phyloP scores from a whole-genome alignment of 1,140 invertebrate genomes.

The Oncopodura yosiiana region DNA sequence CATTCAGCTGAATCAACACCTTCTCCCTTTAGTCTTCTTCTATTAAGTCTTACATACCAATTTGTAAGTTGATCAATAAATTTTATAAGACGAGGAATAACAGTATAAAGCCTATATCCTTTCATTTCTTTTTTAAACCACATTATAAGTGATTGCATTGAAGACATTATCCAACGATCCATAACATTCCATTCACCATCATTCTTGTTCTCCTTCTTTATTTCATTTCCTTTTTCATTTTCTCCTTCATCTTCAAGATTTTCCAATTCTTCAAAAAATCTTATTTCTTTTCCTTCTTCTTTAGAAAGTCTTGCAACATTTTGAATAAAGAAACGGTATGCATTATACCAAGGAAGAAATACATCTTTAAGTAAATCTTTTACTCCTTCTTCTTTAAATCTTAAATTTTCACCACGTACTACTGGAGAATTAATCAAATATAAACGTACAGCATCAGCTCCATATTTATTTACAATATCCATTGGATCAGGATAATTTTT shows the following conservation, averaged over 20 bases:
- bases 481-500: slow-evolving; percentile 98
- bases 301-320: slow-evolving; percentile 52
- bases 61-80: slow-evolving; percentile 97
- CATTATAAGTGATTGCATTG: slow-evolving; percentile 80
- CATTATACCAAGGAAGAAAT: slow-evolving; percentile 98
- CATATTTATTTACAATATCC: slow-evolving; percentile 82
- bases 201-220: slow-evolving; percentile 35
- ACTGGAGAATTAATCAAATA: slow-evolving; percentile 98
- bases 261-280: slow-evolving; percentile 43
- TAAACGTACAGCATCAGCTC: slow-evolving; percentile 89
- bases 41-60: slow-evolving; percentile 96
- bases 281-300: slow-evolving; percentile 16
- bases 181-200: slow-evolving; percentile 80
- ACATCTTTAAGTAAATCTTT: slow-evolving; percentile 94
- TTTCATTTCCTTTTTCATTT: too few relatives aligned
- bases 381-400: slow-evolving; percentile 96
- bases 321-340: slow-evolving; percentile 89
- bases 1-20: slow-evolving; percentile 67
- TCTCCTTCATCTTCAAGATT: slow-evolving; percentile 44
- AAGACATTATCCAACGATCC: slow-evolving; percentile 96
- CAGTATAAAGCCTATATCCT: slow-evolving; percentile 88
- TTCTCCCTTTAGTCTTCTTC: slow-evolving; percentile 75
- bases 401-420: slow-evolving; percentile 88
- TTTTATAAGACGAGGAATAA: slow-evolving; percentile 83
- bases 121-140: slow-evolving; percentile 90